Base-by-base conservation (phyloP, 2,888 invertebrate species). In the Conchocele bisecta region DNA sequence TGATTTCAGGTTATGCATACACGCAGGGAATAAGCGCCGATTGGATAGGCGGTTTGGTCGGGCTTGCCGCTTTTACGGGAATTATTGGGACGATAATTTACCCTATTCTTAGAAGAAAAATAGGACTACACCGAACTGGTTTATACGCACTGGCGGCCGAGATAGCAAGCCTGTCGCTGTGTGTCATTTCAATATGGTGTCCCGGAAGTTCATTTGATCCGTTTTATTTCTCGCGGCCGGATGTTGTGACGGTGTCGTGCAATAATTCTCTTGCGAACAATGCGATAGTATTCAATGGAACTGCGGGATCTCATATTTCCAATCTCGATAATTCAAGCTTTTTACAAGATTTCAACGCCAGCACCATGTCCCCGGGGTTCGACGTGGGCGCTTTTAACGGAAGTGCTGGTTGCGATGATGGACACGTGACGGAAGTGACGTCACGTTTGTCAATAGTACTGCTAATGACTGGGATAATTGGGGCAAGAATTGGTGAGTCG, bases 61-160 rank as follows among this genome's bases (percentile, higher is more conserved):
- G 89, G 0, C 76, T 89, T 3, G 92, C 92, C 11, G 92, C 92
- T 0, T 42, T 91, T 13, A 84, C 89, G 7, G 93, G 93, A 1
- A 91, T 93, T 22, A 53, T 91, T 13, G 92, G 92, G 15, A 92
- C 92, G 11, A 57, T 92, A 24, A 84, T 90, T n/a, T 93, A 91
- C 83, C 92, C 93, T 1, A 58, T 70, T 5, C 70, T 92, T n/a
- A 85, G 92, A 17, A 84, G 81, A 54, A 66, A 79, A 11, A 37
- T 90, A 1, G 91, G 91, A 6, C 66, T 90, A 17, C 75, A 81
- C 46, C 63, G 86, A 31, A 88, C 90, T 13, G 91, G 90, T 0
- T 74, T 91, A 31, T 81, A 90, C 57, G 88, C 88, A 0, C 83
- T 90, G 28, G 66, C 76, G 9, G 59, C 80, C 2, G 83, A 90